These are phyloP conservation scores for Linepithema humile DNA, from an alignment of 1,140 invertebrate species.

Conservation along the genomic window DNA sequence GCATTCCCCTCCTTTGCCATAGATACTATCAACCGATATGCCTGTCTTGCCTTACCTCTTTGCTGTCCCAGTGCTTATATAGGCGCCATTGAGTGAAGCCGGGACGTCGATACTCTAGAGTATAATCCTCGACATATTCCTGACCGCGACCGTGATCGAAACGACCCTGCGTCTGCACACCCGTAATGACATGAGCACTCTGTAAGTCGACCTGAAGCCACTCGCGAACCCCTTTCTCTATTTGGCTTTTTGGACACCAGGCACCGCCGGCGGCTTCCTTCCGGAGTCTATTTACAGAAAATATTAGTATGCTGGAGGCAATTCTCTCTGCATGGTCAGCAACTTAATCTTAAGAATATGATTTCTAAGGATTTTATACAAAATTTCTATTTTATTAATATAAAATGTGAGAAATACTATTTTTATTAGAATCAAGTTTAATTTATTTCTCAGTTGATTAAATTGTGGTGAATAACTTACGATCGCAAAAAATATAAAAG, in stretches of 20 bases:
- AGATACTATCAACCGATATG: neutral
- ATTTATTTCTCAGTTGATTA: no score
- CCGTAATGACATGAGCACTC: slow-evolving; percentile 88
- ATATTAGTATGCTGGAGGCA: neutral
- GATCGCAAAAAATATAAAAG: neutral
- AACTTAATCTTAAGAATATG: neutral
- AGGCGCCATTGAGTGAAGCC: slow-evolving; percentile 87
- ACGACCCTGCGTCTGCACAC: slow-evolving; percentile 91
- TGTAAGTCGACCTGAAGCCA: slow-evolving; percentile 92
- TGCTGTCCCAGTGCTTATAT: slow-evolving; percentile 87
- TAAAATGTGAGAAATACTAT: neutral
- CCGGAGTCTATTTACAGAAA: slow-evolving; percentile 86
- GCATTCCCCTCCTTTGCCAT: neutral
- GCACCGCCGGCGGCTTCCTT: slow-evolving; percentile 91
- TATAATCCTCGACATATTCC: slow-evolving; percentile 91
- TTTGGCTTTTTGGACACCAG: slow-evolving; percentile 92
- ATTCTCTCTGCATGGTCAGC: neutral
- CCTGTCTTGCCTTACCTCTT: slow-evolving; percentile 86
- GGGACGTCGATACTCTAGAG: slow-evolving; percentile 90
- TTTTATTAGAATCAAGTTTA: no score
- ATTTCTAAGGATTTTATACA: neutral
- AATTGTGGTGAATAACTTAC: no score
- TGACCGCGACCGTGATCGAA: slow-evolving; percentile 91
- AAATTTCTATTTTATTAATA: neutral
- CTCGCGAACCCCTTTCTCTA: slow-evolving; percentile 88